phyloP scores from a whole-genome alignment of 2,113 vertebrate genomes.

The Numida meleagris region DNA sequence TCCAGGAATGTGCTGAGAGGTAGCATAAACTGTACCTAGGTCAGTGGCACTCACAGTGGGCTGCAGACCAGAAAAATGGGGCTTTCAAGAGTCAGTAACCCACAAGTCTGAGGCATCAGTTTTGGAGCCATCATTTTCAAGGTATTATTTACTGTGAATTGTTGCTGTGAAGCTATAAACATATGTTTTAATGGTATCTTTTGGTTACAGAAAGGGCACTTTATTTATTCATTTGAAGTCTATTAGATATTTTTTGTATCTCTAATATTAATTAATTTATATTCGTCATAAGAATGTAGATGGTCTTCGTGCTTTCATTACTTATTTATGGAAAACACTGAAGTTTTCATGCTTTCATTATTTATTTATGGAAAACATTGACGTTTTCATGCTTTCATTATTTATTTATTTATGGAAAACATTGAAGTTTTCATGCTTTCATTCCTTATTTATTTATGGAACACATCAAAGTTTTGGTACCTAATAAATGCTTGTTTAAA shows the following conservation, averaged over 20 bases:
- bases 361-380: not conserved
- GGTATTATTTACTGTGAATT: not conserved
- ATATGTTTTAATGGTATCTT: not conserved
- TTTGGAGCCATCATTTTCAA: not conserved
- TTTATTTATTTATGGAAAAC: not conserved
- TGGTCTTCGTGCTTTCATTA: not conserved
- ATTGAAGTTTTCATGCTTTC: not conserved
- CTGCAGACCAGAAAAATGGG: not conserved
- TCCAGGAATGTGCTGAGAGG: not conserved
- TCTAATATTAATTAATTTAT: not conserved
- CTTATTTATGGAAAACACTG: not conserved
- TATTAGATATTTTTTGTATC: not conserved
- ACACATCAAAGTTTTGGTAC: not conserved
- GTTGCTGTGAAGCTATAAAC: not conserved
- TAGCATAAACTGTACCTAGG: not conserved
- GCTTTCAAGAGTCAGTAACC: not conserved
- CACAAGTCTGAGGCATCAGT: not conserved
- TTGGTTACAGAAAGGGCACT: not conserved
- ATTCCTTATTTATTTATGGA: not conserved
- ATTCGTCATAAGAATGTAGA: not conserved
- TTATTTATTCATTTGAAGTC: not conserved
- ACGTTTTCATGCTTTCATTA: not conserved
- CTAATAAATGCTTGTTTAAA: conserved; percentile 34
- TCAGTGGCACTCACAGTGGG: not conserved
- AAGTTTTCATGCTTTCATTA: not conserved